phyloP scores from a whole-genome alignment of 2,113 vertebrate species.

The Nothoprocta perdicaria region DNA sequence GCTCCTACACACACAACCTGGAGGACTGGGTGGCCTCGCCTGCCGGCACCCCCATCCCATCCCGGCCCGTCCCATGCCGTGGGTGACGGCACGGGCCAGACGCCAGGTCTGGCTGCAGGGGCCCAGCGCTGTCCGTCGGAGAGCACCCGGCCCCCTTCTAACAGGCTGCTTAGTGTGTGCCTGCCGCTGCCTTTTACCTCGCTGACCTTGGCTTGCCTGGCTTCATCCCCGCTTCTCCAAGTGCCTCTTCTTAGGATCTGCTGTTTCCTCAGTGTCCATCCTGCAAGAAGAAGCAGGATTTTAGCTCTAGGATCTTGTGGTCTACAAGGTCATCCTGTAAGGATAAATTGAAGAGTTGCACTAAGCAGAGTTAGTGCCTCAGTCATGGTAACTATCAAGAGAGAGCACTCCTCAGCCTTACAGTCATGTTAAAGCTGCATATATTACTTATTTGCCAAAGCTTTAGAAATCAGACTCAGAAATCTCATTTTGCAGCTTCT shows the following conservation, averaged over 20 bases:
- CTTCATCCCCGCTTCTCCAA: rapidly evolving
- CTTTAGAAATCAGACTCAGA: background rate
- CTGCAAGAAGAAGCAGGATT: rapidly evolving
- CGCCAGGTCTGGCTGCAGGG: background rate
- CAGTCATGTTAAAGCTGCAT: background rate
- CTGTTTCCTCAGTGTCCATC: background rate
- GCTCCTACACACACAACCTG: rapidly evolving
- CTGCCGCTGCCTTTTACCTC: background rate
- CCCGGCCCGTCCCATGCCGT: no score
- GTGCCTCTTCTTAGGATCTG: background rate
- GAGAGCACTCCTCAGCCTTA: background rate
- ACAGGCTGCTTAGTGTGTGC: background rate
- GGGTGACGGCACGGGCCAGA: background rate
- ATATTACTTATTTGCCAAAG: conserved; percentile 6
- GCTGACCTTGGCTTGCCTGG: background rate
- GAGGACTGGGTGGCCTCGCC: background rate
- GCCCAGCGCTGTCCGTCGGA: background rate
- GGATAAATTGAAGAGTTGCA: background rate
- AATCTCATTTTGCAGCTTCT: background rate
- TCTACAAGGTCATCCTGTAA: background rate
- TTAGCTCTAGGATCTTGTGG: background rate
- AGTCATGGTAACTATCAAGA: conserved; percentile 11
- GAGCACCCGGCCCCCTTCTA: background rate
- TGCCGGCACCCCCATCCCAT: background rate
- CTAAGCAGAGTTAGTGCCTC: background rate